A percentile compares a stretch with the other conserved stretches of the same genome.
phyloP scores from a whole-genome alignment of 2,113 vertebrate genomes.

The Myrmecobius fasciatus region DNA sequence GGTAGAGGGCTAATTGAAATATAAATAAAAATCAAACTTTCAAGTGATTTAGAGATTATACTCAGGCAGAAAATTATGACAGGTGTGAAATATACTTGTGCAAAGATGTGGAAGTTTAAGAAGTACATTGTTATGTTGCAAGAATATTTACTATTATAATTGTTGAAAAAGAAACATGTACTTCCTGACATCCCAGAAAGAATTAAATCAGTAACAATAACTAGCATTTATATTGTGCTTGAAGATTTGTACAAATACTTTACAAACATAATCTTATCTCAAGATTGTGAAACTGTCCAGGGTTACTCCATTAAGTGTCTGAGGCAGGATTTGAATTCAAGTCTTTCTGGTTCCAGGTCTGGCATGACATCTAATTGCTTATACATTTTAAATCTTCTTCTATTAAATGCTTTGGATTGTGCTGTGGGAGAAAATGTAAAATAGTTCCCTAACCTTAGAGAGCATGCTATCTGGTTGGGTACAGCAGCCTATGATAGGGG shows the following conservation, averaged over 20 bases:
- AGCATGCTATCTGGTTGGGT: background rate
- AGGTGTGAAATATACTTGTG: background rate
- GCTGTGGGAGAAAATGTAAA: background rate
- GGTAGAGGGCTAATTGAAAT: background rate
- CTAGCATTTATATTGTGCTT: background rate
- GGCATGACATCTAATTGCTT: background rate
- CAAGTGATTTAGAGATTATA: background rate
- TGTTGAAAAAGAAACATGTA: background rate
- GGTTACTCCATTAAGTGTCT: background rate
- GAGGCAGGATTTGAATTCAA: background rate
- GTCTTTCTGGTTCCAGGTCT: background rate
- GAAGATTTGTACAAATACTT: background rate
- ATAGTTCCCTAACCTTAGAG: background rate
- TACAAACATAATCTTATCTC: background rate
- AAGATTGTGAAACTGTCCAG: background rate
- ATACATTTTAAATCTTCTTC: background rate
- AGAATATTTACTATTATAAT: background rate
- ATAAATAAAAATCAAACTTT: conserved; percentile 13
- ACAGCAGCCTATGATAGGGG: background rate
- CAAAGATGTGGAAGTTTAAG: background rate
- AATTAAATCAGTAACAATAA: conserved; percentile 16
- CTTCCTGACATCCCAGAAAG: conserved; percentile 14
- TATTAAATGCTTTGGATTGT: background rate
- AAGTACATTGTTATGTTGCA: background rate
- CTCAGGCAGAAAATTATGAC: background rate